Evolutionary conservation across 2,113 vertebrate species (phyloP), one percentile per base, ranked within the genome.

Genomic region (Stomatorhinus ivindoensis): DNA sequence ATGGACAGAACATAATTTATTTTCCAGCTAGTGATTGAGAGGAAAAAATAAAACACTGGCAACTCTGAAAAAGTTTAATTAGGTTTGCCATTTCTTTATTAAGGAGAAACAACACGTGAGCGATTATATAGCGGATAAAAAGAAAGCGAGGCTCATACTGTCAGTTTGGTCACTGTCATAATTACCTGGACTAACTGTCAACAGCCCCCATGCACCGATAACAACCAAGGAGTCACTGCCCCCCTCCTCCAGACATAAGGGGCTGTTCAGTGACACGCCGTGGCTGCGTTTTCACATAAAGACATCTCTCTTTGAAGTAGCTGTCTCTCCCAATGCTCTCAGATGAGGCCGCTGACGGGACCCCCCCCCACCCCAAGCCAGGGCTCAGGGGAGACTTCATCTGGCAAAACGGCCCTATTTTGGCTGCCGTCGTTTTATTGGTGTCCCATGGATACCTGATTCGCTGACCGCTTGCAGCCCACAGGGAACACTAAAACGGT

Each of bases 401-500:
- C 73, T 42, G 73, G 73, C 73, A 19, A 80, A 8, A 39, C 1
- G 5, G 73, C 11, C 31, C 35, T 19, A 1, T 76, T 76, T 76
- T 31, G 73, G 35, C 35, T 42, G 2, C 0, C 3, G 1, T 4
- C n/a, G 27, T 51, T 83, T 83, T 89, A 83, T 42, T 55, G 10
- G 47, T 80, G 65, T 47, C 35, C 17, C 31, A 76, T 48, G 3
- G 31, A 84, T 19, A 31, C 42, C 76, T 31, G 7, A 48, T n/a
- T 31, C 4, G 2, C 31, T 42, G 35, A 24, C 84, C 85, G 90
- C 11, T 8, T n/a, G 7, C 19, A 17, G 90, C 91, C 91, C 92
- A 0, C n/a, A 90, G 86, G 91, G 51, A 31, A 51, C 55, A 88
- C 90, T 86, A 90, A 87, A 90, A 69, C 86, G 2, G 73, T 73